These are phyloP conservation scores for Theristicus caerulescens DNA, from an alignment of 2,113 vertebrate genomes.

Conservation along the genomic window DNA sequence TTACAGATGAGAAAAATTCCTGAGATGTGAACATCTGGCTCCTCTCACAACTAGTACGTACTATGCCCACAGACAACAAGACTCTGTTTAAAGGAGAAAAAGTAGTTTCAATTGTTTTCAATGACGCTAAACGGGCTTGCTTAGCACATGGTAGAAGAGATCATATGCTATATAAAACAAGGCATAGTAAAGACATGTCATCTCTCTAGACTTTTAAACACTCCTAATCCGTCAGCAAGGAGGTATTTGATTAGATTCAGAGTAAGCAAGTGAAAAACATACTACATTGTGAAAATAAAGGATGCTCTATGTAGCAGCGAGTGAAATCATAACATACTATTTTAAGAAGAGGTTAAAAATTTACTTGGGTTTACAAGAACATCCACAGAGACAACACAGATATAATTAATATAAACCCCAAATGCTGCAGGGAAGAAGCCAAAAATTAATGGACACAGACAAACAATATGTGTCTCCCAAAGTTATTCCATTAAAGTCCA, in stretches of 20 bases:
- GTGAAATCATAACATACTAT: not conserved
- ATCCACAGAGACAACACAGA: not conserved
- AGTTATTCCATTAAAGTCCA: slow-evolving; percentile 25
- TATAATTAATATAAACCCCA: slow-evolving; percentile 24
- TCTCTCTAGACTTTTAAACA: not conserved
- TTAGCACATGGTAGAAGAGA: not conserved
- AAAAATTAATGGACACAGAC: slow-evolving; percentile 33
- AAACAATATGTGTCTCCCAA: not conserved
- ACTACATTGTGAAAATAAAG: not conserved
- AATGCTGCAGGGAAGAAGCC: slow-evolving; percentile 19
- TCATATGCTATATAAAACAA: not conserved
- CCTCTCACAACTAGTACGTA: not conserved
- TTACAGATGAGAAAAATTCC: not conserved
- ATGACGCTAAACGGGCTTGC: not conserved
- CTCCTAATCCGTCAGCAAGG: not conserved
- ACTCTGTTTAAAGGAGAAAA: not conserved
- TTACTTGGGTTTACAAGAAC: not conserved
- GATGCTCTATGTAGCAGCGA: not conserved
- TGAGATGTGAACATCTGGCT: not conserved
- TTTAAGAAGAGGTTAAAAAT: not conserved
- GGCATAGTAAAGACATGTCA: not conserved
- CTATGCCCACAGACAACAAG: not conserved
- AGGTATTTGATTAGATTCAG: not conserved
- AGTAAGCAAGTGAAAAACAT: not conserved
- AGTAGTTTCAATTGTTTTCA: not conserved